Percentiles rank a stretch among this genome's conserved stretches.
These are phyloP conservation scores for Eupithecia vulgata DNA, from an alignment of 2,888 invertebrate genomes.

Conservation along the genomic window DNA sequence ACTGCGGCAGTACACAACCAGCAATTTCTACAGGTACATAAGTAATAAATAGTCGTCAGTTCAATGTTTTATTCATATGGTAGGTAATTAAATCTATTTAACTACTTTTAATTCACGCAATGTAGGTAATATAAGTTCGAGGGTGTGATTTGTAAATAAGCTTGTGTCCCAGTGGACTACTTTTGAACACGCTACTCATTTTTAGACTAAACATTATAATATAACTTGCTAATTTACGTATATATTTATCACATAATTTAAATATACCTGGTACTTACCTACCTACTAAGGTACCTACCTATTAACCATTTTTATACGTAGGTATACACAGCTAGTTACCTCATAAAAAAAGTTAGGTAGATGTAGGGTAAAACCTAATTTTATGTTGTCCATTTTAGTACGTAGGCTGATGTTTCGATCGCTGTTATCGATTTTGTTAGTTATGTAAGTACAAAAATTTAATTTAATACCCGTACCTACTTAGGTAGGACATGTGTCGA, in stretches of 20 bases:
- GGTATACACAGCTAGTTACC: no score
- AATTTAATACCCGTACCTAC: no score
- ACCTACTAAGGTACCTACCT: no score
- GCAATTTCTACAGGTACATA: conserved; percentile 56
- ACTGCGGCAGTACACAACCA: conserved; percentile 86
- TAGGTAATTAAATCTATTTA: neutral
- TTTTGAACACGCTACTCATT: conserved; percentile 21
- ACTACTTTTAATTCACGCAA: neutral
- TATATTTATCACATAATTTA: neutral
- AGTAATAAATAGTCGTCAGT: conserved; percentile 4
- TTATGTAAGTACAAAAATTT: no score
- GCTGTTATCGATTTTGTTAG: neutral
- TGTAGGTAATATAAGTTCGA: neutral
- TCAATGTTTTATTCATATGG: neutral
- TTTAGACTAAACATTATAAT: neutral
- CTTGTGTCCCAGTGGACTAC: neutral
- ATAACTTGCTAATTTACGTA: neutral
- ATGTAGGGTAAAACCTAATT: neutral
- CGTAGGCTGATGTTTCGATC: neutral
- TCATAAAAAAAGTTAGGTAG: neutral
- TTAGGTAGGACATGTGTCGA: no score
- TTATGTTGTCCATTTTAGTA: neutral
- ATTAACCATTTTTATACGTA: no score
- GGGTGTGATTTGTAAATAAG: conserved; percentile 13
- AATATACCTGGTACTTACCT: neutral